Evolutionary conservation across 1,140 invertebrate species (phyloP).

Genomic region (Microplitis mediator): DNA sequence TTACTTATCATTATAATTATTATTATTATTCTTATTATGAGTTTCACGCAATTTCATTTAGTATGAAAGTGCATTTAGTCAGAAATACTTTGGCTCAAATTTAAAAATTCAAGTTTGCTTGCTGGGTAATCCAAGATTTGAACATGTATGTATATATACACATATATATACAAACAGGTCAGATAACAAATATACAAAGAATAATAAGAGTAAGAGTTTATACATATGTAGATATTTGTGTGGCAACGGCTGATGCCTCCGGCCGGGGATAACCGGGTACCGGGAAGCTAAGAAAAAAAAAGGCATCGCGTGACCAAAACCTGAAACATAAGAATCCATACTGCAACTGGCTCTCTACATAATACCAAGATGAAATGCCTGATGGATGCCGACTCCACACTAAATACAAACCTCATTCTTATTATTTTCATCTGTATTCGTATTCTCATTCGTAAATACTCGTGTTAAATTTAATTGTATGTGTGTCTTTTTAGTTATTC

Average conservation of each 20-base stretch:
- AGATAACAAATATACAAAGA: conserved; percentile 10
- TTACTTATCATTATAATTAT: neutral
- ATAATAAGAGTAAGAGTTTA: neutral
- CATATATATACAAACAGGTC: neutral
- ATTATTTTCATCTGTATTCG: no score
- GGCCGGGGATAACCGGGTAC: conserved; percentile 45
- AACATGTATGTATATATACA: neutral
- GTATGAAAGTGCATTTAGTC: no score
- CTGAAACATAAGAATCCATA: conserved; percentile 45
- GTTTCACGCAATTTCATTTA: no score
- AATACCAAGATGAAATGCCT: conserved; percentile 37
- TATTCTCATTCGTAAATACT: no score
- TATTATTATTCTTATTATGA: no score
- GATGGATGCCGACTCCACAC: conserved; percentile 11
- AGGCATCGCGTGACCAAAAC: conserved; percentile 56
- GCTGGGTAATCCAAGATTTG: no score
- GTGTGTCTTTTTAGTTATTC: no score
- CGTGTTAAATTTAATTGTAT: no score
- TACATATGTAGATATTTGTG: conserved; percentile 14
- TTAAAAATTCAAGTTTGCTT: no score
- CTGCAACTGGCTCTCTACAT: conserved; percentile 35
- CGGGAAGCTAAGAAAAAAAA: conserved; percentile 50
- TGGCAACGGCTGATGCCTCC: conserved; percentile 27
- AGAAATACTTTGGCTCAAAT: no score
- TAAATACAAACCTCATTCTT: no score